Base-by-base conservation (phyloP, 2,888 invertebrate genomes). In the Candidula unifasciata region DNA sequence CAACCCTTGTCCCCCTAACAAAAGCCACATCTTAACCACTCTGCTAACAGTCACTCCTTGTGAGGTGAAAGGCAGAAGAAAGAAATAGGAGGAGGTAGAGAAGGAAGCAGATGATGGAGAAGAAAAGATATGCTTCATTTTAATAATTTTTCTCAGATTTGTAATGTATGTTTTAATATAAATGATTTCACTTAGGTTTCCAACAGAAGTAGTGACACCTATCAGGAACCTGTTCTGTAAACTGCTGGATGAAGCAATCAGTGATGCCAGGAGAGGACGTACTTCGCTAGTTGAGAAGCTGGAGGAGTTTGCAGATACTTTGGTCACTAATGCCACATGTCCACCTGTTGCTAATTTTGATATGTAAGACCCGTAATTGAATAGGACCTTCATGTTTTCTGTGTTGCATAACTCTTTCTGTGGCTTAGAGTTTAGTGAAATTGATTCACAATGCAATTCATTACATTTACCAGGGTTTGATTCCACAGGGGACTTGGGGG, bases 251-350 rank as follows among this genome's bases (percentile, higher is more conserved):
- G 89, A 90, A 18, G 86, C 80, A 44, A 90, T 89, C 33, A 82
- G 80, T 10, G 92, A 92, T 87, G 89, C 91, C 77, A 90, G 92
- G 8, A 88, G 87, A 84, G 92, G 93, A n/a, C 88, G 89, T 24
- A 89, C 87, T 80, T 83, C 88, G 44, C 87, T 93, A 66, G 87
- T 90, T 5, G 60, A 83, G 35, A 84, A 88, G 16, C 76, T 92
- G 86, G 93, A 93, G 87, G 88, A 89, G 10, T 89, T 92, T 77
- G 90, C 92, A 8, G 92, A 90, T 86, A 88, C 88, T 76, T 87
- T 90, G 85, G 81, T 93, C n/a, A 89, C 88, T 16, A 89, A 86
- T 30, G 76, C 85, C 0, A 69, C 83, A 1, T 92, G 92, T 86
- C 89, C 89, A 3, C 80, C 88, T 79, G 44, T 66, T 10, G 21